phyloP scores from a whole-genome alignment of 1,140 invertebrate genomes.

The Tenebrio molitor region DNA sequence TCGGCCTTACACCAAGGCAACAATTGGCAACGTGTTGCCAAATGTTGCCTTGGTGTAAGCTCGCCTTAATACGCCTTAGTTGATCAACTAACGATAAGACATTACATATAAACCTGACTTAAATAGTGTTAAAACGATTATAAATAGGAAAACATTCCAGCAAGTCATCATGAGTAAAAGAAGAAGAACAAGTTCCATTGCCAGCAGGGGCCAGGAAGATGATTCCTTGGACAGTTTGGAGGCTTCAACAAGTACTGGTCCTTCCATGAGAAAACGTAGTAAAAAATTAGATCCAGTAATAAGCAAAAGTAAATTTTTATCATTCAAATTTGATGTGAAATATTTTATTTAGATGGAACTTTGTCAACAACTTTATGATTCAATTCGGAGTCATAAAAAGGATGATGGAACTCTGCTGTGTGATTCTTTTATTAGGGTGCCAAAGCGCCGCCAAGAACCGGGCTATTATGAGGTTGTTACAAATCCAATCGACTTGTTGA shows the following conservation, averaged over 20 bases:
- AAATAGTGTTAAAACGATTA: too few species aligned
- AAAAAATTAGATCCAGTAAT: slow-evolving; percentile 65
- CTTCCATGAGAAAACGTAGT: slow-evolving; percentile 60
- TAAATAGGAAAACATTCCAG: too few species aligned
- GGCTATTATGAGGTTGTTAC: slow-evolving; percentile 92
- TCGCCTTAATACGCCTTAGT: too few species aligned
- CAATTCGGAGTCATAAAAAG: slow-evolving; percentile 90
- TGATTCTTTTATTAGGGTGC: slow-evolving; percentile 94
- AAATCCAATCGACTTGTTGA: slow-evolving; percentile 93
- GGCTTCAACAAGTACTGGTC: slow-evolving; percentile 61
- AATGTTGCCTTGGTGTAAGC: too few species aligned
- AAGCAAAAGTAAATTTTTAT: not conserved
- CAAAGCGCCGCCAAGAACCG: slow-evolving; percentile 91
- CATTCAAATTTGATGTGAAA: not conserved
- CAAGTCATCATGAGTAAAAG: slow-evolving; percentile 64
- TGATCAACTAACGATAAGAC: too few species aligned
- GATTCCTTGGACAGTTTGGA: slow-evolving; percentile 65
- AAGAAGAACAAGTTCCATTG: slow-evolving; percentile 73
- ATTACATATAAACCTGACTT: too few species aligned
- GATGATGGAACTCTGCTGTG: slow-evolving; percentile 92
- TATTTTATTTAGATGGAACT: slow-evolving; percentile 78
- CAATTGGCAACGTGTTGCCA: too few species aligned
- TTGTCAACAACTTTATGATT: slow-evolving; percentile 94
- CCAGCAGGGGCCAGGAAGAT: slow-evolving; percentile 76
- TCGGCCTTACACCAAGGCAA: too few species aligned